Evolutionary conservation across 2,113 vertebrate genomes (phyloP), one percentile per base, ranked within the genome.

Genomic region (Loxodonta africana): DNA sequence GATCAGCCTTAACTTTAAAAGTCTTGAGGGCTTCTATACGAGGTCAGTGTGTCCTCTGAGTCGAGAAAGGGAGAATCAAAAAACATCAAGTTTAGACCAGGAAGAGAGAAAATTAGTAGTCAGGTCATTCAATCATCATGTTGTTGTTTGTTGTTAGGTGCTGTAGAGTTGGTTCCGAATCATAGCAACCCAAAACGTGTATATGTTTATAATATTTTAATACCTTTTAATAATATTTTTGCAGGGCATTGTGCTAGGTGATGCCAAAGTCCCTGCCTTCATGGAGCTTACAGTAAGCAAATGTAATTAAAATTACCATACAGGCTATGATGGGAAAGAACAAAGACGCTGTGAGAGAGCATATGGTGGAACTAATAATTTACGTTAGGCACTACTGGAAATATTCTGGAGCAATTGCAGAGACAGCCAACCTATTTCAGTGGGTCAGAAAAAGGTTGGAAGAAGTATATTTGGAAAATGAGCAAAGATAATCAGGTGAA

Each of bases 261-360:
- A 82, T 83, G 18, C 15, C 71, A 95, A 93, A 88, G 44, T 63
- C 33, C 30, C 41, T 84, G n/a, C 20, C 85, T 91, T 91, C 28
- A 6, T 60, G 44, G 30, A 93, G 74, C 41, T 74, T 81, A 57
- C n/a, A 85, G 93, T 77, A 88, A 67, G 81, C 4, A 91, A 41
- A 86, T 41, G 80, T n/a, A 86, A 88, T 84, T 89, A 90, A 92
- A 96, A 84, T 90, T 67, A 53, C 18, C 28, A 73, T 37, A 74
- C 7, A 51, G 41, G 46, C 30, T 33, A 65, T 48, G 25, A 90
- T 87, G 69, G 53, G 53, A 86, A 95, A 85, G 57, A 89, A 44
- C 63, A 80, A 71, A 37, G 28, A 77, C 41, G 7, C 33, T 77
- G 18, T 73, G 28, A 82, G 15, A 88, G 51, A 83, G 41, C 89